Base-by-base conservation (phyloP, 2,888 invertebrate genomes). In the Colostygia pectinataria region DNA sequence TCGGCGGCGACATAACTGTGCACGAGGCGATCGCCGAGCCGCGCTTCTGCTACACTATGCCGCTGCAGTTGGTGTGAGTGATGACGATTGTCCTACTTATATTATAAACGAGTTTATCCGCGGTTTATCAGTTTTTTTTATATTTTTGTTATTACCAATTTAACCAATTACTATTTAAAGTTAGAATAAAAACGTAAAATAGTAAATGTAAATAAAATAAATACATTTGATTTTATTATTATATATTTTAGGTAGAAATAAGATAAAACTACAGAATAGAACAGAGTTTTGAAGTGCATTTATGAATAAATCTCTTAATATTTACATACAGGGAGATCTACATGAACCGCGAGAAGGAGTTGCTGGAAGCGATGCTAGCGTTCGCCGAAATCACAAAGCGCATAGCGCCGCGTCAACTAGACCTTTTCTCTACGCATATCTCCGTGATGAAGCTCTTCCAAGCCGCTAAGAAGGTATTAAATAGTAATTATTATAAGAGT, bases 1-100 rank as follows among this genome's bases (percentile, higher is more conserved):
- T 97, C 15, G 97, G 97, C 0, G 97, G 97, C 1, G 97, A 98
- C 77, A 96, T 98, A 39, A 96, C 96, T 58, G 97, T 98, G 2
- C 96, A 97, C 70, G 98, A 98, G 82, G 93, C 96, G 37, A 96
- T 98, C 95, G 95, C 96, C 0, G 98, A 98, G 79, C 95, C 97
- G 62, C 95, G 94, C 69, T 83, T 97, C 6, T 96, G 96, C 68
- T 97, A 95, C 72, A 91, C 92, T 34, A 93, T 98, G 79, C 98
- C 98, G 0, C 94, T 96, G 65, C 96, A 97, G 77, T 86, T 98
- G 56, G 84, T 98, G 96, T 97, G 20, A 20, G 20, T 20, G 1
- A 20, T 6, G 18, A n/a, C n/a, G n/a, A n/a, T n/a, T n/a, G n/a
- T n/a, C n/a, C 18, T 18, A 18, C 18, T 3, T 18, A 3, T 4